Percentiles rank a stretch among this genome's conserved stretches.
Conservation (phyloP, 2,797 vertebrate species). For the Sebastes melanostomus region DNA sequence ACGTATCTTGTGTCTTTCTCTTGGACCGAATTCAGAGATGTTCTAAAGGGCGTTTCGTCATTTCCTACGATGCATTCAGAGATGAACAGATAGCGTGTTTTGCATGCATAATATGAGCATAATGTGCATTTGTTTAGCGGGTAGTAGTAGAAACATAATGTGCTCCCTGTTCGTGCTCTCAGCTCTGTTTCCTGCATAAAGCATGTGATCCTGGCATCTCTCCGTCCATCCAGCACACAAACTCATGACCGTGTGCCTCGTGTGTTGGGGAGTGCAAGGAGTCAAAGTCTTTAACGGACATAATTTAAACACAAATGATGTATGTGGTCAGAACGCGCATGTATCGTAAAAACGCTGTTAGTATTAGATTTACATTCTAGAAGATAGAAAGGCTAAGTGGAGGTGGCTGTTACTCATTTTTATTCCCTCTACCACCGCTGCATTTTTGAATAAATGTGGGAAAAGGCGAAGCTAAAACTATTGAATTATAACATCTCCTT, state of each 20-base stretch:
- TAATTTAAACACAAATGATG: neutral
- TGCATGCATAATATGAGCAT: neutral
- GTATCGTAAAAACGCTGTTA: neutral
- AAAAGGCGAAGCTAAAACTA: neutral
- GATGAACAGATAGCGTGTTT: neutral
- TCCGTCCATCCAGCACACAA: neutral
- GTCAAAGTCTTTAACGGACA: neutral
- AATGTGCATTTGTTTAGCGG: slow-evolving; percentile 5
- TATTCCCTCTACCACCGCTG: neutral
- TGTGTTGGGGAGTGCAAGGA: neutral
- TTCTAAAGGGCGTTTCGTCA: neutral
- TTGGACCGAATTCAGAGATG: neutral
- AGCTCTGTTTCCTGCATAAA: slow-evolving; percentile 29
- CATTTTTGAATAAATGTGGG: neutral
- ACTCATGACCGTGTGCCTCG: slow-evolving; percentile 27
- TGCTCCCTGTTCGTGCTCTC: slow-evolving; percentile 1
- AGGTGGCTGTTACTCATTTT: neutral
- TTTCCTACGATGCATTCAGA: neutral
- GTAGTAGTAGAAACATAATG: neutral
- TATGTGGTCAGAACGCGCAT: neutral
- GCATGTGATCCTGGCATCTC: slow-evolving; percentile 45
- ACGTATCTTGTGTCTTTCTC: neutral
- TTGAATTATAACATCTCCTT: neutral
- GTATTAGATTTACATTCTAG: neutral
- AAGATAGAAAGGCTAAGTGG: neutral